Evolutionary conservation across 2,797 vertebrate species (phyloP), one percentile per base, ranked within the genome.

Genomic region (Melopsittacus undulatus): DNA sequence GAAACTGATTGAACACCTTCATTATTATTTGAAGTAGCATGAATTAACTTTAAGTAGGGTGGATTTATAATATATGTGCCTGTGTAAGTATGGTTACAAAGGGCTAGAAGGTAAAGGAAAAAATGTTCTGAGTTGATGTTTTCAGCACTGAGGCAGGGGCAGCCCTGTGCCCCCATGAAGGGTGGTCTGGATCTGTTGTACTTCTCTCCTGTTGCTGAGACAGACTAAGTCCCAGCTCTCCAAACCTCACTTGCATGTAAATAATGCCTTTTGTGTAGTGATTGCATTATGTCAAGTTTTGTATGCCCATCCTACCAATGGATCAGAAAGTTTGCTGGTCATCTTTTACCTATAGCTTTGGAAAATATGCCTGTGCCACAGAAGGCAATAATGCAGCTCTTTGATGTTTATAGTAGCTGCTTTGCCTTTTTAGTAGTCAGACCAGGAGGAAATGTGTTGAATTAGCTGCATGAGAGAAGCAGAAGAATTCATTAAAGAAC

Each of bases 401-500:
- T 95, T 97, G 88, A 94, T 97, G 94, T 96, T 97, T 96, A 68
- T 96, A 87, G 80, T 92, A 91, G 79, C 93, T 95, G 87, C 56
- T 91, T 95, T 94, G 93, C 69, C 81, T 93, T 97, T 96, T 89
- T 86, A 95, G 86, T 97, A 96, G 95, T 95, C 88, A 87, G 82
- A 89, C 85, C 84, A 87, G 91, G 96, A 96, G 90, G 95, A 97
- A 97, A 95, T 93, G 87, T 94, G 73, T 94, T 87, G 89, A 96
- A 97, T 97, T 97, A 97, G 61, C 95, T 84, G 94, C 95, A 93
- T 96, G 96, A 96, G 93, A 95, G 95, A 90, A 97, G 68, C 85
- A 80, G 93, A 97, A 94, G 96, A 97, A 97, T 98, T 97, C 72
- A 92, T 97, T 97, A 96, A 94, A 95, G 94, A 11, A 34, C 93